Percentiles rank a stretch among this genome's conserved stretches.
phyloP scores from a whole-genome alignment of 2,888 invertebrate species.

The Spodoptera exigua region DNA sequence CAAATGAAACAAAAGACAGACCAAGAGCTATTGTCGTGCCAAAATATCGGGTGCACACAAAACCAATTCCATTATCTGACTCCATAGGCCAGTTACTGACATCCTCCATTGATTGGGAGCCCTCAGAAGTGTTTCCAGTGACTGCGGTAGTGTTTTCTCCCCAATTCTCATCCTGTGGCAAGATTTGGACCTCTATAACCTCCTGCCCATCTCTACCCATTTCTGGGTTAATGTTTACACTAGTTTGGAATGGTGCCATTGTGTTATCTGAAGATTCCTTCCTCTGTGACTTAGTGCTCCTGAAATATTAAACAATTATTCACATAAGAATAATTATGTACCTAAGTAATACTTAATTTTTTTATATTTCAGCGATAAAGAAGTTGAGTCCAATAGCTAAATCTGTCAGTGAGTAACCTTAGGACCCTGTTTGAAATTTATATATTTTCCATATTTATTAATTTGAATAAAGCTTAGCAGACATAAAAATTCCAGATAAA shows the following conservation, averaged over 20 bases:
- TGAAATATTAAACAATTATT: slow-evolving; percentile 65
- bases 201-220: slow-evolving; percentile 95
- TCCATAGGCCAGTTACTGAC: slow-evolving; percentile 95
- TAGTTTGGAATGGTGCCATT: slow-evolving; percentile 96
- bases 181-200: slow-evolving; percentile 98
- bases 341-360: too few relatives aligned
- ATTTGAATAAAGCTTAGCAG: too few relatives aligned
- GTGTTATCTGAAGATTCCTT: slow-evolving; percentile 90
- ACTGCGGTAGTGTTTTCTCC: slow-evolving; percentile 99
- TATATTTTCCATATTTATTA: too few relatives aligned
- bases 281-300: slow-evolving; percentile 91
- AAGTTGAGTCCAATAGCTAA: too few relatives aligned
- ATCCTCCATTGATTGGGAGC: slow-evolving; percentile 97
- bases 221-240: slow-evolving; percentile 94
- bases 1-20: slow-evolving; percentile 94
- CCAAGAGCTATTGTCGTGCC: slow-evolving; percentile 94
- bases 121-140: slow-evolving; percentile 98
- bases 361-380: not conserved
- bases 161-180: slow-evolving; percentile 99
- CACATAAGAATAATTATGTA: not conserved
- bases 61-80: slow-evolving; percentile 91
- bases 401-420: too few relatives aligned
- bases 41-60: slow-evolving; percentile 94
- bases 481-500: slow-evolving; percentile 1
- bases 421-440: too few relatives aligned